phyloP scores from a whole-genome alignment of 2,113 vertebrate genomes.

The zebrafish (Danio rerio) region DNA sequence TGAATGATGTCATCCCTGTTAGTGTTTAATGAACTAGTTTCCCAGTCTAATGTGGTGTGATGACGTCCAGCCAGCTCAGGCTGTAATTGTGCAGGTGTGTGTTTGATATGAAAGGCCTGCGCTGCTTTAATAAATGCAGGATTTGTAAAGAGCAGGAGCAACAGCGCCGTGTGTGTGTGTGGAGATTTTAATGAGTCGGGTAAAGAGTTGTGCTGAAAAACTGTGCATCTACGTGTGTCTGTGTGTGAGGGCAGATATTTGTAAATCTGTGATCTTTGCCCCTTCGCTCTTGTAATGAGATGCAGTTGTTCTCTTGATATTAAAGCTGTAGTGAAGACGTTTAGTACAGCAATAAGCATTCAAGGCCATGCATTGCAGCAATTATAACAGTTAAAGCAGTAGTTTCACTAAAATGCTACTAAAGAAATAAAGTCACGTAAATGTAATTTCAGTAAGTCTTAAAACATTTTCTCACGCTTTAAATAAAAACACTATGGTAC shows the following conservation, averaged over 20 bases:
- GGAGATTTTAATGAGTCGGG: background rate
- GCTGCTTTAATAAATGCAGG: slow-evolving; percentile 4
- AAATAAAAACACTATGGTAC: background rate
- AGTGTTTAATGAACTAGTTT: background rate
- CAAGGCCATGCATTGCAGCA: background rate
- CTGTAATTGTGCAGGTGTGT: slow-evolving; percentile 3
- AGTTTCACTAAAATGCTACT: background rate
- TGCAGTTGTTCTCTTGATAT: slow-evolving; percentile 11
- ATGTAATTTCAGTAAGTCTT: too few species aligned
- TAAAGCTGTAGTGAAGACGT: slow-evolving; percentile 4
- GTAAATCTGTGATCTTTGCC: slow-evolving; percentile 14
- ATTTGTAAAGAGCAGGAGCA: background rate
- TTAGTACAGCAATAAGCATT: background rate
- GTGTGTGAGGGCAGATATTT: background rate
- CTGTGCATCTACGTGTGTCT: background rate
- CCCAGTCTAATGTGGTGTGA: slow-evolving; percentile 2
- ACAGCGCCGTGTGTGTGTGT: background rate
- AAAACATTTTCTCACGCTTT: too few species aligned
- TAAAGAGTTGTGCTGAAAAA: background rate
- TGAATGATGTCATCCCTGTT: slow-evolving; percentile 7
- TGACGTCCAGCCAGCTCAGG: background rate
- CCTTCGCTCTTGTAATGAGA: slow-evolving; percentile 12
- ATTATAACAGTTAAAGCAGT: background rate
- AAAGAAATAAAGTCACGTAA: background rate
- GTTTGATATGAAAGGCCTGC: background rate